Base-by-base conservation (phyloP, 37 sponge, comb jelly and placozoan genomes). In the Diacarnus erythraeanus region DNA sequence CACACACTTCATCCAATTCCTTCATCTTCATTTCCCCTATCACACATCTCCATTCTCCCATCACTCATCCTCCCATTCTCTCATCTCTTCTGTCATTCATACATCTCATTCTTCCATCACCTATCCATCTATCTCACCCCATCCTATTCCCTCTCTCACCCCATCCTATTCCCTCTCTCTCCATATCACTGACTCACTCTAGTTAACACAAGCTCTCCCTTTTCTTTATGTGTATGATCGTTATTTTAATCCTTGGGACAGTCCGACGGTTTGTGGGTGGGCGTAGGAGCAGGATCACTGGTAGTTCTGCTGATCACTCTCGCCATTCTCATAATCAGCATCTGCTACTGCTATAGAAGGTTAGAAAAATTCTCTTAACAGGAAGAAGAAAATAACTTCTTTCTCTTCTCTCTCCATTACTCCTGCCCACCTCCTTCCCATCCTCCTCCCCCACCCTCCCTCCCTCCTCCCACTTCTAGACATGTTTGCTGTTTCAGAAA, bases 361-460 rank as follows among this genome's bases (percentile, higher is more conserved):
- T 47, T 6, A 47, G 51, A 6, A 15, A 15, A 47, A 12, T n/a
- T n/a, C n/a, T n/a, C n/a, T n/a, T n/a, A n/a, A n/a, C n/a, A n/a
- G n/a, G n/a, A n/a, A n/a, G n/a, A n/a, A n/a, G n/a, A n/a, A n/a
- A n/a, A n/a, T n/a, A n/a, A n/a, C n/a, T 27, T 38, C 74, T 40
- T 2, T 27, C 72, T 41, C 36, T 10, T 54, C 56, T 54, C 56
- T 54, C 17, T 20, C 56, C 56, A 56, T 47, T 57, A n/a, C 57
- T 57, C 57, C 31, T 31, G 10, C 57, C 75, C 57, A n/a, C 75
- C 30, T 47, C 51, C 75, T 38, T 26, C 57, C 27, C 57, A 5
- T 8, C 75, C 75, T 47, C 26, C 75, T 29, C 57, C 57, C 25
- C 36, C 78, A 41, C 30, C 78, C 65, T 77, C 43, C 66, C 43